Evolutionary conservation across 2,797 vertebrate genomes (phyloP).

Genomic region (Gymnoscopelus braueri): DNA sequence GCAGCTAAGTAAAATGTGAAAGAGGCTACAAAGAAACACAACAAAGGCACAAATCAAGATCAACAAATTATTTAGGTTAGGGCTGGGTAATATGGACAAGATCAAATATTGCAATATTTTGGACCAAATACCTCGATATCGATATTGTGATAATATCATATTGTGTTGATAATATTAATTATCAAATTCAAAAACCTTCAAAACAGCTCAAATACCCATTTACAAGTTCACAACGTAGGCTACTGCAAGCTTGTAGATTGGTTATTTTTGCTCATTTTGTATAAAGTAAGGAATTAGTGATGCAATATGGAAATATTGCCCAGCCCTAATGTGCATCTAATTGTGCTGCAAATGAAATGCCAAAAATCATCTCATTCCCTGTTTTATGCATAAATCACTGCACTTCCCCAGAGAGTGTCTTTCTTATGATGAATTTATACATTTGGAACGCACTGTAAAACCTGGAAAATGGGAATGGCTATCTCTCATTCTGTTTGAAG

Average conservation of each 20-base stretch:
- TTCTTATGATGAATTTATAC: not conserved
- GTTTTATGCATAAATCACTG: not conserved
- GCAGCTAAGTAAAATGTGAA: conserved; percentile 80
- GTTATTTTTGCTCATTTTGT: too few species aligned
- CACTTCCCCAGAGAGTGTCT: not conserved
- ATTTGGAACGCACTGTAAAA: not conserved
- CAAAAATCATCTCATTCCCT: not conserved
- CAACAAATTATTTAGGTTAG: conserved; percentile 8
- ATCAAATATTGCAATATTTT: too few species aligned
- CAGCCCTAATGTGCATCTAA: not conserved
- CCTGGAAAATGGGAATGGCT: not conserved
- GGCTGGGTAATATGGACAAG: too few species aligned
- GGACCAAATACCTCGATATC: too few species aligned
- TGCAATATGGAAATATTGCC: too few species aligned
- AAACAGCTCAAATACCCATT: too few species aligned
- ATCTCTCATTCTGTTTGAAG: not conserved
- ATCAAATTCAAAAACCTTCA: too few species aligned
- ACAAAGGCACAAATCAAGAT: conserved; percentile 57
- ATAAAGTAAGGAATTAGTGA: not conserved
- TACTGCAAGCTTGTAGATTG: too few species aligned
- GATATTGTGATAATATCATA: too few species aligned
- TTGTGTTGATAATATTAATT: too few species aligned
- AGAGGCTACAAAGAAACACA: conserved; percentile 75
- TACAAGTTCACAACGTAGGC: too few species aligned
- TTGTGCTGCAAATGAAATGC: conserved; percentile 9